A percentile compares a stretch with the other conserved stretches of the same genome.
phyloP scores from a whole-genome alignment of 2,113 vertebrate species.

The Hoplias malabaricus region DNA sequence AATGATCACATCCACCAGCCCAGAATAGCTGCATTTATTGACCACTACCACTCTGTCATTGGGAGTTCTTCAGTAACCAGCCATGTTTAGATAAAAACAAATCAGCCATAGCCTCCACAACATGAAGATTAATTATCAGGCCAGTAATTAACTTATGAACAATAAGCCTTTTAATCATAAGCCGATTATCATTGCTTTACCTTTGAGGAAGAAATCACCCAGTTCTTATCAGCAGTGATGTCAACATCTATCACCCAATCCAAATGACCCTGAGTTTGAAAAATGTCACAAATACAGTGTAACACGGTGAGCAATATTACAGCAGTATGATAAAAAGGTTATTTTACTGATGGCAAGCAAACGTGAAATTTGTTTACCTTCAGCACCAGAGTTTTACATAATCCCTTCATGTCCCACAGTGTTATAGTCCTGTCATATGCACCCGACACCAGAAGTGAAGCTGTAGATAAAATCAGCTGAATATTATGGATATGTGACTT shows the following conservation, averaged over 20 bases:
- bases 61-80: not conserved
- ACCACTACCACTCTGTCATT: not conserved
- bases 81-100: not conserved
- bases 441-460: slow-evolving; percentile 71
- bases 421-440: slow-evolving; percentile 72
- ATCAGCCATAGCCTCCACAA: not conserved
- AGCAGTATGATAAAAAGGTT: not conserved
- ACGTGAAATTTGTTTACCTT: slow-evolving; percentile 65
- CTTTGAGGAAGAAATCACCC: slow-evolving; percentile 78
- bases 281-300: not conserved
- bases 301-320: not conserved
- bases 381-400: slow-evolving; percentile 68
- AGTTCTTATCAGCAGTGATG: slow-evolving; percentile 70
- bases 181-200: slow-evolving; percentile 52
- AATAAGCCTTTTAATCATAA: not conserved
- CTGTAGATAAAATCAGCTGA: slow-evolving; percentile 1
- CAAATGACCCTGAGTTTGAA: slow-evolving; percentile 72
- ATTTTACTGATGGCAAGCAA: too few relatives aligned
- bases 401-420: slow-evolving; percentile 72
- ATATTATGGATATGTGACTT: not conserved
- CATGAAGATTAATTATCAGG: too few relatives aligned
- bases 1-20: not conserved
- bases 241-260: slow-evolving; percentile 80
- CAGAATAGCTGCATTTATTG: not conserved
- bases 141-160: not conserved